These are phyloP conservation scores for Idaea aversata DNA, from an alignment of 2,888 invertebrate species.

Conservation along the genomic window DNA sequence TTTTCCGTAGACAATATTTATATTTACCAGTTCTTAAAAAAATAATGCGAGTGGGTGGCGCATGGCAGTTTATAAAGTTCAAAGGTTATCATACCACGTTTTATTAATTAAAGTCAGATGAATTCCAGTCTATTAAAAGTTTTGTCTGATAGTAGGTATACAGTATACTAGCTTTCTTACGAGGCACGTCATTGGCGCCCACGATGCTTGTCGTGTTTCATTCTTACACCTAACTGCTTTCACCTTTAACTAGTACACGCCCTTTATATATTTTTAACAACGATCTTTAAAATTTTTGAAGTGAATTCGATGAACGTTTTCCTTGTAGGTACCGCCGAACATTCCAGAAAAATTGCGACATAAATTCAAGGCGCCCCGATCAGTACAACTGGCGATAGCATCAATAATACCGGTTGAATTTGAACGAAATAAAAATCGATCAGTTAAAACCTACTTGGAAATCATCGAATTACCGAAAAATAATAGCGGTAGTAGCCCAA, in stretches of 20 bases:
- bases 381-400: no score
- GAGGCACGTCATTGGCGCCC: background rate
- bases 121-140: conserved; percentile 3
- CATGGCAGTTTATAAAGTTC: background rate
- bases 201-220: background rate
- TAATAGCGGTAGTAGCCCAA: no score
- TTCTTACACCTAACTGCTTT: background rate
- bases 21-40: background rate
- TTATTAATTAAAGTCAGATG: background rate
- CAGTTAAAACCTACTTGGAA: no score
- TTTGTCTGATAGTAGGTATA: conserved; percentile 5
- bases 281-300: background rate
- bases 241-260: background rate
- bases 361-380: no score
- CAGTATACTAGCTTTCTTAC: background rate
- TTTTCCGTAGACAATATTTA: no score
- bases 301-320: background rate
- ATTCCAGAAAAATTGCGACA: no score
- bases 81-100: background rate
- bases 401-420: no score
- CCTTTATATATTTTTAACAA: background rate
- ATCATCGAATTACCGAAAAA: no score
- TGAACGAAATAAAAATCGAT: no score
- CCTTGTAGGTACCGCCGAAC: no score
- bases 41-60: background rate